Conservation (phyloP, 2,888 invertebrate species). For the Parnassius mnemosyne region DNA sequence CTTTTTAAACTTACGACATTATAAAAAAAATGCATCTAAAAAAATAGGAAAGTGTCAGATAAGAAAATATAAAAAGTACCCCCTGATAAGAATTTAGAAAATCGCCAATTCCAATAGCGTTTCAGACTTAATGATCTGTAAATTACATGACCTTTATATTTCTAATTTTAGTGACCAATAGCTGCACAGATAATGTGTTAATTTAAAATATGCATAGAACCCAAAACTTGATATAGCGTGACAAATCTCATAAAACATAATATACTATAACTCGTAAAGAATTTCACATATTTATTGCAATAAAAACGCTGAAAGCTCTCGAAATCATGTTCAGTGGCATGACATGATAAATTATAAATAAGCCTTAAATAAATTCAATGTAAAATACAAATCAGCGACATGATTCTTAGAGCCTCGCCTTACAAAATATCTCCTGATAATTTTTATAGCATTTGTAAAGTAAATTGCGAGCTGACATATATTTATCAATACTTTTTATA, state of each 20-base stretch:
- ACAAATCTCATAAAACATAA: not conserved
- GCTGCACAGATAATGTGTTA: too few relatives aligned
- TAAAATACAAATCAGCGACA: constrained; percentile 16
- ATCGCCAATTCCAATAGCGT: constrained; percentile 13
- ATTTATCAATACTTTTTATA: constrained; percentile 23
- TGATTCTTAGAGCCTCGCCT: constrained; percentile 24
- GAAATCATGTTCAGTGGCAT: constrained; percentile 29
- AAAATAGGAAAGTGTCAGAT: not conserved
- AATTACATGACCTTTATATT: not conserved
- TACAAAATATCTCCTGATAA: constrained; percentile 1
- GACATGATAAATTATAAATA: constrained; percentile 20
- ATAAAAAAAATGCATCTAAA: too few relatives aligned
- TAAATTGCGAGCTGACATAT: constrained; percentile 10
- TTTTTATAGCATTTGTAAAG: constrained; percentile 11
- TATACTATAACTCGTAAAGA: constrained; percentile 1
- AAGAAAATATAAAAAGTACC: constrained; percentile 1
- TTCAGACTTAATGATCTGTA: not conserved
- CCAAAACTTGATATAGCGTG: too few relatives aligned
- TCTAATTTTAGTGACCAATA: too few relatives aligned
- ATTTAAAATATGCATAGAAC: too few relatives aligned
- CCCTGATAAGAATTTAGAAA: not conserved
- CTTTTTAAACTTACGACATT: too few relatives aligned
- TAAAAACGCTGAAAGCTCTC: constrained; percentile 26
- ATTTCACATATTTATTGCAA: constrained; percentile 11
- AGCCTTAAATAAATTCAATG: constrained; percentile 10